These are phyloP conservation scores for Tinamus major DNA, from an alignment of 2,797 vertebrate species.

Conservation along the genomic window DNA sequence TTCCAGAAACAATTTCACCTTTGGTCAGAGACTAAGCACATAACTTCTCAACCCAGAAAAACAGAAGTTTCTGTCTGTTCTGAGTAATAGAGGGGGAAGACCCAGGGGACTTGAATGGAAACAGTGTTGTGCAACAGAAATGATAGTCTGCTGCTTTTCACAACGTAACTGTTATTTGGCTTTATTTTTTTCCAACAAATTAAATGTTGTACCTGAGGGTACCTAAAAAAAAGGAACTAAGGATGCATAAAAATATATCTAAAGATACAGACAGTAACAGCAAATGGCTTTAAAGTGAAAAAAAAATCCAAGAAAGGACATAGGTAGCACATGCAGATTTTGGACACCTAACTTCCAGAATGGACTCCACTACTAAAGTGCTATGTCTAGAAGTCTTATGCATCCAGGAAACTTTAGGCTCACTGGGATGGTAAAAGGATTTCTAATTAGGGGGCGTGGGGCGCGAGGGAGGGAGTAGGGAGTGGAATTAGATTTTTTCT, in stretches of 20 bases:
- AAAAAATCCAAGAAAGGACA: not conserved
- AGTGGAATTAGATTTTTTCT: not conserved
- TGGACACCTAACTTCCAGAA: not conserved
- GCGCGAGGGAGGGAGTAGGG: too few relatives aligned
- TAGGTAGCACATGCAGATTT: not conserved
- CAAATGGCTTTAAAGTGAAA: not conserved
- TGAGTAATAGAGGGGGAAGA: conserved; percentile 29
- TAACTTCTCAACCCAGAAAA: conserved; percentile 25
- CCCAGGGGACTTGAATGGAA: conserved; percentile 25
- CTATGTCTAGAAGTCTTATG: not conserved
- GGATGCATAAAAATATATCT: not conserved
- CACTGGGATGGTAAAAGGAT: not conserved
- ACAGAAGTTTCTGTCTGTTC: conserved; percentile 34
- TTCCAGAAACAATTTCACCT: conserved; percentile 63
- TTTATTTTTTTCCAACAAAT: not conserved
- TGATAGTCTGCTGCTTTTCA: not conserved
- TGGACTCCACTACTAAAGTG: not conserved
- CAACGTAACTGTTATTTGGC: not conserved
- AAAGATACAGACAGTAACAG: not conserved
- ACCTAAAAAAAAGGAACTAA: not conserved
- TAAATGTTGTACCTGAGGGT: not conserved
- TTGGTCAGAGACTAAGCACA: conserved; percentile 31
- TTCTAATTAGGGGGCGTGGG: not conserved
- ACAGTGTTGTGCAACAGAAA: conserved; percentile 38
- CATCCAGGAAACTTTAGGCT: not conserved